A percentile compares a stretch with the other conserved stretches of the same genome.
phyloP scores from a whole-genome alignment of 2,797 vertebrate genomes.

The Girardinus metallicus region DNA sequence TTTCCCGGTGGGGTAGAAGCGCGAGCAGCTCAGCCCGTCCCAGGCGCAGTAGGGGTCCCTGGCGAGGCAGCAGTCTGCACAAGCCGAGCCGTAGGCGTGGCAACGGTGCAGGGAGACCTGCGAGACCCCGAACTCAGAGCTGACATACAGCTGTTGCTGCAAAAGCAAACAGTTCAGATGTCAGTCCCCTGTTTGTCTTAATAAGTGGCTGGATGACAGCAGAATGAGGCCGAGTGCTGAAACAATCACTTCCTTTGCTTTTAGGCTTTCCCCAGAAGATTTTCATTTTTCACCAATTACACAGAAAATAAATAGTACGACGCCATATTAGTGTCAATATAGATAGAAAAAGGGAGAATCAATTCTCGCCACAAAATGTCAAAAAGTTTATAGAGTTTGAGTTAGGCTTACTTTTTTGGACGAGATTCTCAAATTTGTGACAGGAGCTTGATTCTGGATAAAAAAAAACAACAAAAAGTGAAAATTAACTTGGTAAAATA shows the following conservation, averaged over 20 bases:
- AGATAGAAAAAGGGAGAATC: no score
- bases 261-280: conserved; percentile 36
- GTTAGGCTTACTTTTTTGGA: conserved; percentile 97
- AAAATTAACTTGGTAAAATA: neutral
- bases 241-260: conserved; percentile 51
- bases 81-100: conserved; percentile 92
- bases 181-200: conserved; percentile 71
- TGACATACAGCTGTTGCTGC: conserved; percentile 97
- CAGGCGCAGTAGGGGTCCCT: conserved; percentile 97
- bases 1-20: conserved; percentile 95
- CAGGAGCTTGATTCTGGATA: conserved; percentile 86
- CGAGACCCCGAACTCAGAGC: conserved; percentile 92
- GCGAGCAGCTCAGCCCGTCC: conserved; percentile 94
- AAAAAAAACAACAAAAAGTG: neutral
- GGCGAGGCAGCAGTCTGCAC: conserved; percentile 97
- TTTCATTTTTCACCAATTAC: conserved; percentile 20
- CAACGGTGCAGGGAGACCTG: conserved; percentile 96
- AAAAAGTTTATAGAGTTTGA: no score
- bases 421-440: conserved; percentile 95
- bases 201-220: conserved; percentile 66
- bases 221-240: conserved; percentile 60
- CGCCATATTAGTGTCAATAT: no score
- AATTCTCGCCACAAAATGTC: no score
- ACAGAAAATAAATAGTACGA: conserved; percentile 8
- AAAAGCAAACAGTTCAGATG: conserved; percentile 75